Evolutionary conservation across 2,113 vertebrate species (phyloP).

Genomic region (Symphodus melops): DNA sequence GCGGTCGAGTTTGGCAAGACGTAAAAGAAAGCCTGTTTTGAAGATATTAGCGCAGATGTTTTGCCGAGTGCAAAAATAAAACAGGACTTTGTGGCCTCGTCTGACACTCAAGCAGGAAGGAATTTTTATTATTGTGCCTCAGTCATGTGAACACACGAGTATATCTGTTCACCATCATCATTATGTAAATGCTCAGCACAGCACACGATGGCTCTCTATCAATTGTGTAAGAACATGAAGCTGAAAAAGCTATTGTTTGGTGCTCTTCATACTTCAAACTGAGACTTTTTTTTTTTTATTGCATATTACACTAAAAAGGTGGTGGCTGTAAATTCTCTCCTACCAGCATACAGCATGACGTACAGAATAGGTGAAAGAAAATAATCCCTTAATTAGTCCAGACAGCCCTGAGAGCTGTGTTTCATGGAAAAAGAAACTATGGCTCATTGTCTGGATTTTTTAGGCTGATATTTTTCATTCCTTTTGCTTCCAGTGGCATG

Average conservation of each 20-base stretch:
- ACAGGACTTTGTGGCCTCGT: constrained; percentile 52
- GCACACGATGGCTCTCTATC: constrained; percentile 28
- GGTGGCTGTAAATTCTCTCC: constrained; percentile 39
- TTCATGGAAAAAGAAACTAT: constrained; percentile 9
- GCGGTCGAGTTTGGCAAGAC: background rate
- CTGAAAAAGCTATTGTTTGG: constrained; percentile 52
- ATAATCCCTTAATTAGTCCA: constrained; percentile 38
- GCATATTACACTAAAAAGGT: constrained; percentile 29
- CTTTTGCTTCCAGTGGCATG: constrained; percentile 7
- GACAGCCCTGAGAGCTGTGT: constrained; percentile 13
- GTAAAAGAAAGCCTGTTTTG: constrained; percentile 43
- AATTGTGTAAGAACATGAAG: constrained; percentile 37
- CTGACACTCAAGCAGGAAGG: constrained; percentile 34
- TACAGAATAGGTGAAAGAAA: constrained; percentile 21
- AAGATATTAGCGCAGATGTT: constrained; percentile 56
- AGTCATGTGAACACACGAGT: background rate
- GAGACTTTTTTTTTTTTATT: constrained; percentile 5
- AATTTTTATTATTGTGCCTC: constrained; percentile 21
- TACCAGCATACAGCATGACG: constrained; percentile 3
- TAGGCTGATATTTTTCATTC: constrained; percentile 24
- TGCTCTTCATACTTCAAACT: constrained; percentile 27
- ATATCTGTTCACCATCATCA: constrained; percentile 57
- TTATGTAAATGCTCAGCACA: constrained; percentile 33
- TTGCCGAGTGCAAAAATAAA: constrained; percentile 61
- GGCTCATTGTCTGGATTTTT: constrained; percentile 11